phyloP scores from a whole-genome alignment of 2,888 invertebrate species.

The Dioctria rufipes region DNA sequence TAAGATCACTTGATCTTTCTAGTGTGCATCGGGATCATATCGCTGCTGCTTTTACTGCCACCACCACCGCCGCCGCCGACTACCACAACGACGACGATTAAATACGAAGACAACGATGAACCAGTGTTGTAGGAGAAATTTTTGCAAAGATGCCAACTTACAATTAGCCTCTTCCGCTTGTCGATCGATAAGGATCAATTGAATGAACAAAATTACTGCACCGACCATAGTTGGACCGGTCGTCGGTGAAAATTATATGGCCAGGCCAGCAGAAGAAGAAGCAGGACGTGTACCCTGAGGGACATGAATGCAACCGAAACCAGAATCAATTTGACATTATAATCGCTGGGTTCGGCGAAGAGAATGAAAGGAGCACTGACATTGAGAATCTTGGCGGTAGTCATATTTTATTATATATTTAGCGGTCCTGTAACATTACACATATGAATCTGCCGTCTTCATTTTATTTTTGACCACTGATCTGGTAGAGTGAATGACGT shows the following conservation, averaged over 20 bases:
- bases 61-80: too few species aligned
- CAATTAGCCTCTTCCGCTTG: slow-evolving; percentile 54
- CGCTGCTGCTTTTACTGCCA: not conserved
- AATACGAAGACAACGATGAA: not conserved
- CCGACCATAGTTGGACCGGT: slow-evolving; percentile 5
- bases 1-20: slow-evolving; percentile 53
- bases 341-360: slow-evolving; percentile 37
- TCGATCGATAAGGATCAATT: slow-evolving; percentile 52
- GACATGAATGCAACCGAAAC: slow-evolving; percentile 13
- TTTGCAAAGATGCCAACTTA: slow-evolving; percentile 54
- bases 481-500: too few species aligned
- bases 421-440: slow-evolving; percentile 26
- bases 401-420: not conserved
- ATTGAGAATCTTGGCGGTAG: not conserved
- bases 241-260: slow-evolving; percentile 41
- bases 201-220: slow-evolving; percentile 46
- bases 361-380: slow-evolving; percentile 6
- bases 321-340: slow-evolving; percentile 55
- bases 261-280: slow-evolving; percentile 17
- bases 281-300: slow-evolving; percentile 6
- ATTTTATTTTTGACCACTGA: too few species aligned
- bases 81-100: not conserved
- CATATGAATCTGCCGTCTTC: too few species aligned
- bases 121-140: slow-evolving; percentile 52
- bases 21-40: slow-evolving; percentile 37